Evolutionary conservation across 2,888 invertebrate species (phyloP), one percentile per base, ranked within the genome.

Genomic region (Yponomeuta malinellus): DNA sequence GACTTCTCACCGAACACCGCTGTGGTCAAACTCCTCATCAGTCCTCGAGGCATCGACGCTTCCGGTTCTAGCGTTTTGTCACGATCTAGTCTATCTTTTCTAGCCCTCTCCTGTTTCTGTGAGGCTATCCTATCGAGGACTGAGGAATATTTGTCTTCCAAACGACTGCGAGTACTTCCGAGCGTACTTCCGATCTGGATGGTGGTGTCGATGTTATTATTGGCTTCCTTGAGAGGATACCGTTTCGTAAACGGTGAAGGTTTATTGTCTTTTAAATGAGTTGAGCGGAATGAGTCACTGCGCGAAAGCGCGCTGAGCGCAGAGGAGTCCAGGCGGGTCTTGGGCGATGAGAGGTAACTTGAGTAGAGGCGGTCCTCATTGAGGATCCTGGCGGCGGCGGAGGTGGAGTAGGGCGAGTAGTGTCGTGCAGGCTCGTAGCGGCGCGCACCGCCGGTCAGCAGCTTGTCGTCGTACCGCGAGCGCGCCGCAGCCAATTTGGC

Each of bases 141-240:
- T 29, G 95, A 94, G 1, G 96, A 94, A 86, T 96, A 96, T 85
- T 96, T 96, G 81, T 96, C 96, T 88, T 96, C 96, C 77, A 96
- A 88, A 29, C 96, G 94, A 73, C 93, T 94, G 70, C 96, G 93
- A 43, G 95, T 95, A 73, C 89, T 89, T 68, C 94, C 94, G 82
- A 93, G 93, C 37, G 95, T 95, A 73, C 89, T 89, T 68, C 94
- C 94, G 82, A 93, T 81, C 76, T 81, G 78, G 76, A 88, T 81
- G 15, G 84, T 80, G 73, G 76, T 82, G 73, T 91, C 90, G 74
- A 90, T 84, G 78, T 89, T 89, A 79, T 89, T 90, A 79, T 92
- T 90, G 75, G 92, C 79, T 81, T 93, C 92, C 76, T 88, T 89
- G 71, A 92, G 85, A 76, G 89, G 89, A 79, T 88, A 88, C 78